Base-by-base conservation (phyloP, 2,888 invertebrate genomes). In the Griposia aprilina region DNA sequence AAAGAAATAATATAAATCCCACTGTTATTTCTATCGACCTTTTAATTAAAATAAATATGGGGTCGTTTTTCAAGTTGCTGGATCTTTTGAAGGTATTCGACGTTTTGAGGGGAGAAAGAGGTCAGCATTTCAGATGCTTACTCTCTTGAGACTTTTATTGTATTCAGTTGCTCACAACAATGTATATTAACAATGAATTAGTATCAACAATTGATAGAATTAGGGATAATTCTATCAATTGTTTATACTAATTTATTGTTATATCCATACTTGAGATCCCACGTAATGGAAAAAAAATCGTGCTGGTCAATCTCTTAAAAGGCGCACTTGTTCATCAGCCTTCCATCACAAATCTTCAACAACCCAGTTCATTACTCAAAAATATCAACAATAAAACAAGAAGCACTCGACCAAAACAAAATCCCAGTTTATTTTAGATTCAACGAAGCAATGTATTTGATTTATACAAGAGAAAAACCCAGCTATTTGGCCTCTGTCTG, bases 381-480 rank as follows among this genome's bases (percentile, higher is more conserved):
- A 50, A 50, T 48, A 59, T 20, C 17, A 73, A 55, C n/a, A 69
- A 69, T 11, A 62, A 68, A 76, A 60, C 65, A 50, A 67, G 52
- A 60, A 69, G 13, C 68, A 69, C 57, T 73, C 78, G 41, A 60
- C 52, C 26, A 79, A 78, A 83, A 86, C 65, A 76, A 75, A 76
- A 81, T 77, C 63, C 41, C 78, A 66, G 70, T 86, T 80, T 83
- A 83, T 84, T 86, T 86, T 83, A 76, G 73, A 88, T 82, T 84
- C 87, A 87, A 81, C 74, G 65, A 59, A 82, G 82, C 87, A 84
- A 87, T 87, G 74, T 78, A 80, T 87, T 87, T 82, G 79, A 87
- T 87, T 87, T 87, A 88, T 82, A 82, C 59, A 88, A 84, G 79
- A 78, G 82, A 86, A 81, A 83, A 87, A 88, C 60, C 72, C 78